phyloP scores from a whole-genome alignment of 2,113 vertebrate species.

The Bufo gargarizans region DNA sequence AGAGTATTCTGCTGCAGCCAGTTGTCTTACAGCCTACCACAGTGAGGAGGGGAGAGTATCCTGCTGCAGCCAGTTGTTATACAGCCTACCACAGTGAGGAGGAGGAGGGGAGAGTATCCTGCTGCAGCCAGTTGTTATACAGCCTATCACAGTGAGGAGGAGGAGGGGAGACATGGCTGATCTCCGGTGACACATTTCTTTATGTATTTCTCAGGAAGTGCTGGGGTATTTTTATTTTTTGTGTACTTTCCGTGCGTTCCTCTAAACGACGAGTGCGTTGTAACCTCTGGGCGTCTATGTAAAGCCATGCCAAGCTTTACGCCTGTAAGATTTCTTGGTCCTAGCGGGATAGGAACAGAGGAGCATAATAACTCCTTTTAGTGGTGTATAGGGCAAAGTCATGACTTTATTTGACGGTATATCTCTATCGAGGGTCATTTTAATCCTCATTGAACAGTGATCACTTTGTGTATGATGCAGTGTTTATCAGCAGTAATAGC shows the following conservation, averaged over 20 bases:
- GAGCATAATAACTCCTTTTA: slow-evolving; percentile 36
- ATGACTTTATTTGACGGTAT: slow-evolving; percentile 50
- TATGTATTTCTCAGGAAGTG: neutral
- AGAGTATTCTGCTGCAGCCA: too few relatives aligned
- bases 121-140: too few relatives aligned
- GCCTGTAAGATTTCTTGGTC: slow-evolving; percentile 17
- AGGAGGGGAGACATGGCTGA: too few relatives aligned
- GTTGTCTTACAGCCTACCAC: too few relatives aligned
- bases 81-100: too few relatives aligned
- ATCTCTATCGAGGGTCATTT: slow-evolving; percentile 49
- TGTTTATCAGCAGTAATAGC: slow-evolving; percentile 57
- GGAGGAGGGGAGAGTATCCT: too few relatives aligned
- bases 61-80: too few relatives aligned
- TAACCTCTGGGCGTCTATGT: neutral
- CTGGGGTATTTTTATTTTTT: neutral
- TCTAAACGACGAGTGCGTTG: neutral
- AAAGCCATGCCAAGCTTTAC: neutral
- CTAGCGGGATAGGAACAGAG: neutral
- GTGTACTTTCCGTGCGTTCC: neutral
- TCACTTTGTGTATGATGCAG: slow-evolving; percentile 54
- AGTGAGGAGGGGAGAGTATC: too few relatives aligned
- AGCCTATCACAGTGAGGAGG: too few relatives aligned
- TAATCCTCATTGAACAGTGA: slow-evolving; percentile 51
- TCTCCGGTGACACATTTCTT: neutral
- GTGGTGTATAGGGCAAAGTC: slow-evolving; percentile 26